These are phyloP conservation scores for Drosophila fulvimacula DNA, from an alignment of 2,888 invertebrate species.

Conservation along the genomic window DNA sequence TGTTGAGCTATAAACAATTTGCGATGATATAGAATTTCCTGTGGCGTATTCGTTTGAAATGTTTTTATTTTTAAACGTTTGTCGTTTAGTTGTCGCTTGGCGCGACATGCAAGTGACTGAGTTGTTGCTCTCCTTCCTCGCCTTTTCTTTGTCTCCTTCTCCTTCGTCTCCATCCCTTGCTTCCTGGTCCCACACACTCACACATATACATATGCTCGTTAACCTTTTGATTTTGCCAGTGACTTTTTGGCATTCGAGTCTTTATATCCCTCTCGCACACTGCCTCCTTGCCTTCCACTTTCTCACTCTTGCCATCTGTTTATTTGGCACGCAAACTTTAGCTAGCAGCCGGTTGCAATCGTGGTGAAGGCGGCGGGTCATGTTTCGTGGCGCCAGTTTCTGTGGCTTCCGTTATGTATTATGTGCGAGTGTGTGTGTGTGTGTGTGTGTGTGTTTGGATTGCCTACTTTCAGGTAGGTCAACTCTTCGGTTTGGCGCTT, in stretches of 20 bases:
- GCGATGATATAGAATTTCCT: conserved; percentile 71
- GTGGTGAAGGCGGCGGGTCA: conserved; percentile 56
- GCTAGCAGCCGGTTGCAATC: conserved; percentile 48
- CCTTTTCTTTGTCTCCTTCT: background rate
- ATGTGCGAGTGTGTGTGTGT: conserved; percentile 10
- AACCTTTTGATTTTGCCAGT: conserved; percentile 57
- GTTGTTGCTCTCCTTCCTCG: background rate
- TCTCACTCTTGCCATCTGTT: conserved; percentile 14
- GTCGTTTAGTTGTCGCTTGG: conserved; percentile 57
- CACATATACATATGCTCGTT: conserved; percentile 23
- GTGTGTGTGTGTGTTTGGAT: conserved; percentile 32
- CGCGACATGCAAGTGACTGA: conserved; percentile 60
- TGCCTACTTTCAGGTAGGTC: conserved; percentile 65
- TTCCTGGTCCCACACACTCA: conserved; percentile 18
- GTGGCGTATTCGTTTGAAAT: conserved; percentile 62
- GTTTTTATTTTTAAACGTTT: conserved; percentile 66
- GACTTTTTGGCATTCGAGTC: conserved; percentile 70
- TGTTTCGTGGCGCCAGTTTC: conserved; percentile 66
- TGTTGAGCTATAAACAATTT: conserved; percentile 64
- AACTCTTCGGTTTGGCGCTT: conserved; percentile 32
- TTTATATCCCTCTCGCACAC: background rate
- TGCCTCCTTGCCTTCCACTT: background rate
- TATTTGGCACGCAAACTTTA: conserved; percentile 75
- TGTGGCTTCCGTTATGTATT: conserved; percentile 60
- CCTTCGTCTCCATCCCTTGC: conserved; percentile 11